Evolutionary conservation across 1,140 invertebrate genomes (phyloP).

Genomic region (Drosophila ironensis): DNA sequence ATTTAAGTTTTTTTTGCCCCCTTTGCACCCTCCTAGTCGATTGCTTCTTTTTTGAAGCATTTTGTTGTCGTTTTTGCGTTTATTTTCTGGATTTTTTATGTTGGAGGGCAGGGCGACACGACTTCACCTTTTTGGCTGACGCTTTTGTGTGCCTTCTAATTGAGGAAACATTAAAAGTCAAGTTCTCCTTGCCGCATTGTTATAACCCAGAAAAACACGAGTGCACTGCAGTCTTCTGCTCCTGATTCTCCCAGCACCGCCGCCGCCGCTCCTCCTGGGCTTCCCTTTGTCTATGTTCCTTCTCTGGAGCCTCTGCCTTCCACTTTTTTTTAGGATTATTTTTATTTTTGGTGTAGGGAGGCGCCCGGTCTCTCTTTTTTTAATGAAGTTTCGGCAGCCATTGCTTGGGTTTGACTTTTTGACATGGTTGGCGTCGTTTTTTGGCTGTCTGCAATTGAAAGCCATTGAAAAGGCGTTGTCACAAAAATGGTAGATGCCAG

Average conservation of each 20-base stretch:
- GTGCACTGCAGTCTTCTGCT: slow-evolving; percentile 62
- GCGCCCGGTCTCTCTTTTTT: slow-evolving; percentile 26
- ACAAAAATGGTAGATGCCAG: slow-evolving; percentile 18
- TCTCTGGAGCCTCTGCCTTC: background rate
- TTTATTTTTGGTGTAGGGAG: too few relatives aligned
- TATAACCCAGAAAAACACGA: slow-evolving; percentile 79
- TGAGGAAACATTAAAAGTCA: slow-evolving; percentile 80
- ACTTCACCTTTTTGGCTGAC: slow-evolving; percentile 70
- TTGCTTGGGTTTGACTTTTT: slow-evolving; percentile 57
- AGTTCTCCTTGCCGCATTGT: slow-evolving; percentile 77
- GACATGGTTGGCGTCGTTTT: slow-evolving; percentile 33
- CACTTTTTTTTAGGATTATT: background rate
- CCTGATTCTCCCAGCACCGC: background rate
- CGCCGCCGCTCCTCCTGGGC: background rate
- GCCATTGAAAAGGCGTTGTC: slow-evolving; percentile 57
- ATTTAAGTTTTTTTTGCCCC: slow-evolving; percentile 63
- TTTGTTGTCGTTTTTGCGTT: slow-evolving; percentile 6
- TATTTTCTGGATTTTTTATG: slow-evolving; percentile 4
- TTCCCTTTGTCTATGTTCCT: slow-evolving; percentile 5
- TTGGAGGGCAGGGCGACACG: slow-evolving; percentile 34
- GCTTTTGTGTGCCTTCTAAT: slow-evolving; percentile 73
- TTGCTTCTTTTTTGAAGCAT: slow-evolving; percentile 16
- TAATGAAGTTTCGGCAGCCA: slow-evolving; percentile 68
- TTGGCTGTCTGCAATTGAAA: slow-evolving; percentile 52
- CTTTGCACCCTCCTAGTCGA: slow-evolving; percentile 8